These are phyloP conservation scores for Panagrolaimus sp. DNA, from an alignment of 1,140 invertebrate genomes.

Conservation along the genomic window DNA sequence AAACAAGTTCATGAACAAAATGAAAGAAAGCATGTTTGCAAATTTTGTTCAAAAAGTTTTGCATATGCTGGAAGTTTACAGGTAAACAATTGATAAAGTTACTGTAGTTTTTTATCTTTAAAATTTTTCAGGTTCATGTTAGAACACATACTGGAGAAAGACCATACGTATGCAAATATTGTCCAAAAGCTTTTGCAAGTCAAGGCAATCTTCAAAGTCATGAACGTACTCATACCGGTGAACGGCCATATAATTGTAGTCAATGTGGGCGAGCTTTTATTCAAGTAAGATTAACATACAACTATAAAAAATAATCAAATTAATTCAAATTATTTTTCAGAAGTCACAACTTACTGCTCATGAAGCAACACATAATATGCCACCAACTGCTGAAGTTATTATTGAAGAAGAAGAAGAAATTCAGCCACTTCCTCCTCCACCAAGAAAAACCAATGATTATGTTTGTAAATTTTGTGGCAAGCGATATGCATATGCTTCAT, in stretches of 20 bases:
- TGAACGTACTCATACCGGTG: conserved; percentile 58
- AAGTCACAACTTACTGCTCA: conserved; percentile 59
- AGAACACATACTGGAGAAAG: conserved; percentile 89
- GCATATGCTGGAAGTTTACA: conserved; percentile 59
- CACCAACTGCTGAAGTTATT: background rate
- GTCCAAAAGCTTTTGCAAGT: conserved; percentile 77
- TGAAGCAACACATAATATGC: conserved; percentile 51
- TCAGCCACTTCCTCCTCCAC: background rate
- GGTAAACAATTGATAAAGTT: background rate
- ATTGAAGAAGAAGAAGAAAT: conserved; percentile 10
- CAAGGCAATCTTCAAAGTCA: conserved; percentile 59
- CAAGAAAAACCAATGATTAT: conserved; percentile 33
- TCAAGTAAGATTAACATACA: conserved; percentile 36
- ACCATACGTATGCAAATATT: conserved; percentile 84
- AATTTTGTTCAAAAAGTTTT: conserved; percentile 64
- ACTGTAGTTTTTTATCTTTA: too few species aligned
- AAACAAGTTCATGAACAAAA: conserved; percentile 61
- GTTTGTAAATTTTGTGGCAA: conserved; percentile 57
- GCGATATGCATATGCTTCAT: conserved; percentile 55
- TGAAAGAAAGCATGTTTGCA: conserved; percentile 61
- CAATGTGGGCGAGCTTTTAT: conserved; percentile 53
- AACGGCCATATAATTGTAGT: conserved; percentile 52
- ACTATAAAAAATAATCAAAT: background rate
- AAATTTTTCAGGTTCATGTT: conserved; percentile 68
- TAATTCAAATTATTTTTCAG: conserved; percentile 32